phyloP scores from a whole-genome alignment of 2,113 vertebrate species.

The Tragelaphus buxtoni region DNA sequence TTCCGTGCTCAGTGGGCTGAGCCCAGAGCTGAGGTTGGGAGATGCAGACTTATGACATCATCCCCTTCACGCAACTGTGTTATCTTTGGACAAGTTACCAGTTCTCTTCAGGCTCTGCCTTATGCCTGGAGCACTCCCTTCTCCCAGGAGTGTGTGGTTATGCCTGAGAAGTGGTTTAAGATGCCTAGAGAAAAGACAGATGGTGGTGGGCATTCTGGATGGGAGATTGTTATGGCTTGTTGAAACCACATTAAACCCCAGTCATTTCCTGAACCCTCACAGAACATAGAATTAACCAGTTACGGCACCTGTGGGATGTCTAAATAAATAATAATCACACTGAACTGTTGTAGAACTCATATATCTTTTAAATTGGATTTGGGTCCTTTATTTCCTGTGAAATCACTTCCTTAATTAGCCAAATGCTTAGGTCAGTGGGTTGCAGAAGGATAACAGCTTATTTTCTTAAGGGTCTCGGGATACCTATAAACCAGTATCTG shows the following conservation, averaged over 20 bases:
- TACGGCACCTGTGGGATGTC: constrained; percentile 1
- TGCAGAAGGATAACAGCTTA: neutral
- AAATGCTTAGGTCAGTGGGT: neutral
- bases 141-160: neutral
- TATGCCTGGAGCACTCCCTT: accelerated
- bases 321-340: constrained; percentile 55
- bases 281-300: constrained; percentile 36
- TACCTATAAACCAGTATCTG: neutral
- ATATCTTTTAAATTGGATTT: constrained; percentile 37
- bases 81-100: neutral
- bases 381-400: constrained; percentile 20
- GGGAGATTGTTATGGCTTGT: neutral
- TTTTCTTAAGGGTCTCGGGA: neutral
- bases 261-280: constrained; percentile 43
- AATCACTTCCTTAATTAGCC: neutral
- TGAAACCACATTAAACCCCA: constrained; percentile 8
- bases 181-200: neutral
- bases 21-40: neutral
- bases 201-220: neutral
- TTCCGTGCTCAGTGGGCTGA: neutral
- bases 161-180: neutral
- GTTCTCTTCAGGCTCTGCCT: neutral
- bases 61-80: neutral
- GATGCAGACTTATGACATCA: neutral
- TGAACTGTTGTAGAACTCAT: constrained; percentile 18